A percentile compares a stretch with the other conserved stretches of the same genome.
phyloP scores from a whole-genome alignment of 2,888 invertebrate genomes.

The Leuctra nigra region DNA sequence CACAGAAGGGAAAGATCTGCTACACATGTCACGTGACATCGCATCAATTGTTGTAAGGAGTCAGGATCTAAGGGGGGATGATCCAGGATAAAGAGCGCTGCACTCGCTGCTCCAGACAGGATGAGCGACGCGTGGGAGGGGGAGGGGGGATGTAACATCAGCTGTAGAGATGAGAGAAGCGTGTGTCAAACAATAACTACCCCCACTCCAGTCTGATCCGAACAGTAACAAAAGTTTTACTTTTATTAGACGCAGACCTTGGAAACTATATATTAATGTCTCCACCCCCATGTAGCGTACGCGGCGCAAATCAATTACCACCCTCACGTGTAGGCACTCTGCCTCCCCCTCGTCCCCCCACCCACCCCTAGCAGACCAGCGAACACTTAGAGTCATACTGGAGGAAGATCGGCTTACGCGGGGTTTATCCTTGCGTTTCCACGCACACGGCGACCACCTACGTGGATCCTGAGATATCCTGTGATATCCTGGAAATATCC shows the following conservation, averaged over 20 bases:
- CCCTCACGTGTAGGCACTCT: neutral
- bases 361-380: no score
- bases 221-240: conserved; percentile 1
- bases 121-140: neutral
- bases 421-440: no score
- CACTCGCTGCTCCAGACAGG: conserved; percentile 1
- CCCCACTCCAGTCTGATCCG: neutral
- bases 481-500: no score
- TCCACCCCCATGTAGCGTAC: neutral
- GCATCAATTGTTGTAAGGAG: conserved; percentile 1
- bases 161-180: conserved; percentile 3
- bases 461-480: no score
- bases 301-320: conserved; percentile 14
- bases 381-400: no score
- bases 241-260: neutral
- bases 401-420: no score
- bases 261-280: no score
- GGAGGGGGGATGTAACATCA: conserved; percentile 11
- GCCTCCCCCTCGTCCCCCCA: neutral
- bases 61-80: conserved; percentile 7
- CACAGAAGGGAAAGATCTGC: neutral
- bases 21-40: neutral
- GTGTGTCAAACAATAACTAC: conserved; percentile 8
- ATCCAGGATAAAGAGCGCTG: conserved; percentile 4
- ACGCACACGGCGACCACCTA: no score